Conservation (phyloP, 1,140 invertebrate genomes). For the Portunus trituberculatus region DNA sequence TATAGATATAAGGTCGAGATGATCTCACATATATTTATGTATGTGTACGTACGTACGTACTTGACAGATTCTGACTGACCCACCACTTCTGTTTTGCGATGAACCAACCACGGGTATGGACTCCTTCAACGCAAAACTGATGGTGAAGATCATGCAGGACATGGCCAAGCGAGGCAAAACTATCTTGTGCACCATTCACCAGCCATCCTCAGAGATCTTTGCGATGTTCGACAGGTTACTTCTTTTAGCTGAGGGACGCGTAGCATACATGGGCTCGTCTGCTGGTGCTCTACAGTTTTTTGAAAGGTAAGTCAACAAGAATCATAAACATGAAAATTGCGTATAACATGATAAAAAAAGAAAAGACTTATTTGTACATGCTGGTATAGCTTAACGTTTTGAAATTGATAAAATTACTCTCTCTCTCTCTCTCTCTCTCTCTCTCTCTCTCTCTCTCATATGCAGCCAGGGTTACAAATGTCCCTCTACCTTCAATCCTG, state of each 20-base stretch:
- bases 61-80: constrained; percentile 82
- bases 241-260: constrained; percentile 87
- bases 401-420: too few relatives aligned
- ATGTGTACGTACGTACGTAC: too few relatives aligned
- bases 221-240: constrained; percentile 90
- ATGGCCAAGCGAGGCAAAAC: constrained; percentile 87
- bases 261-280: constrained; percentile 88
- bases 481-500: constrained; percentile 87
- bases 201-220: constrained; percentile 92
- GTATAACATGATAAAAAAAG: too few relatives aligned
- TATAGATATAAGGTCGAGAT: too few relatives aligned
- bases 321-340: too few relatives aligned
- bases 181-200: constrained; percentile 92
- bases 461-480: constrained; percentile 88
- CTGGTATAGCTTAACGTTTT: too few relatives aligned
- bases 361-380: too few relatives aligned
- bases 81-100: constrained; percentile 84
- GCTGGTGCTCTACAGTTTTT: constrained; percentile 81
- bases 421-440: not conserved
- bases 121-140: constrained; percentile 83
- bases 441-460: too few relatives aligned
- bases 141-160: constrained; percentile 84
- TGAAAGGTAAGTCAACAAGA: constrained; percentile 78
- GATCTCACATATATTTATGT: too few relatives aligned
- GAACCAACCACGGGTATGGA: constrained; percentile 85